Conservation (phyloP, 2,113 vertebrate species). For the Origma solitaria region DNA sequence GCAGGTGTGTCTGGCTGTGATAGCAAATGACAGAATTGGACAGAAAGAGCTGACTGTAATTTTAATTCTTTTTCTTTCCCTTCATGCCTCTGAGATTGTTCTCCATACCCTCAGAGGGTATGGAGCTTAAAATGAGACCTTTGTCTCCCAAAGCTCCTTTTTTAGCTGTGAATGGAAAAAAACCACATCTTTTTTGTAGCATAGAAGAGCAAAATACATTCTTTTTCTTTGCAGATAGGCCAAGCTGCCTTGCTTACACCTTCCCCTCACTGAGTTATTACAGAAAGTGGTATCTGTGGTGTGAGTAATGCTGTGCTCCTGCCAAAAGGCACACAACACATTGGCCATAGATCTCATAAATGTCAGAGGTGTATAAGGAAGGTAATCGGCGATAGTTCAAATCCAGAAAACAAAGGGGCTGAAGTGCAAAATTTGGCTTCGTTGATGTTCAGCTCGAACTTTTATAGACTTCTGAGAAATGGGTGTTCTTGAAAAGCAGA, state of each 20-base stretch:
- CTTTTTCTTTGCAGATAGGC: not conserved
- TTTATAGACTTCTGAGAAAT: conserved; percentile 34
- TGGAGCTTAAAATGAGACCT: not conserved
- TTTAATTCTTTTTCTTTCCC: not conserved
- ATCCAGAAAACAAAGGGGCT: conserved; percentile 4
- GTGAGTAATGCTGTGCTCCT: conserved; percentile 44
- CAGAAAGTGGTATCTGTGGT: conserved; percentile 6
- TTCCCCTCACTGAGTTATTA: conserved; percentile 35
- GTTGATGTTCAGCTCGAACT: not conserved
- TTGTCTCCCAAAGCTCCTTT: not conserved
- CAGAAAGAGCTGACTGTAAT: not conserved
- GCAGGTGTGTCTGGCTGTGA: not conserved
- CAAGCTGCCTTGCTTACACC: not conserved
- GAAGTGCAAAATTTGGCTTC: not conserved
- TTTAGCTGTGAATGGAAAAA: not conserved
- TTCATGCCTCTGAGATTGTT: not conserved
- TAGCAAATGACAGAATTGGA: not conserved
- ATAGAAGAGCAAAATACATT: not conserved
- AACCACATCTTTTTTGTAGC: not conserved
- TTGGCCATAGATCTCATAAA: conserved; percentile 18
- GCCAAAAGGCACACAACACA: conserved; percentile 27
- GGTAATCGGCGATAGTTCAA: not conserved
- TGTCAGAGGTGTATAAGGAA: conserved; percentile 6
- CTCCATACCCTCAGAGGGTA: not conserved
- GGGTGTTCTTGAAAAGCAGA: conserved; percentile 36